Evolutionary conservation across 2,113 vertebrate genomes (phyloP), one percentile per base, ranked within the genome.

Genomic region (Okapia johnstoni): DNA sequence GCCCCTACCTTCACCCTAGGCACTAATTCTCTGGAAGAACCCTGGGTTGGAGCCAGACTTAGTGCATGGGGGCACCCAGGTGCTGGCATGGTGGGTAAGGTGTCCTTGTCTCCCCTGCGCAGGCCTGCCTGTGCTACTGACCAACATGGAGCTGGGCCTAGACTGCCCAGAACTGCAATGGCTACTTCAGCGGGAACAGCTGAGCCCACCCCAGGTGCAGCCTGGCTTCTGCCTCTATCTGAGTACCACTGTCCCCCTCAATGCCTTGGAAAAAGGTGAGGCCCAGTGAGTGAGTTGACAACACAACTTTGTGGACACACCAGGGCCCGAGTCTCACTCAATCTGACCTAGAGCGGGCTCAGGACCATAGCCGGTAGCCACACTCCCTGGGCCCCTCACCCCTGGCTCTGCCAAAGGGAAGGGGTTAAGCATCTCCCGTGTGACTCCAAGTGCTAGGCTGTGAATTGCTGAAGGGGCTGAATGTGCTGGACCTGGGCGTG

Each of bases 111-210:
- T 96, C 26, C 57, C 30, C n/a, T 14, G 54, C 85, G 30, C 96
- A 99, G 99, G 99, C 80, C 85, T 98, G 25, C 98, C 97, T 3
- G 98, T 99, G 50, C 96, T 99, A 93, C 97, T 99, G 50, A 99
- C 98, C 73, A 97, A 98, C 2, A 2, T 98, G 93, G 99, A 99
- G 83, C 94, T 85, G 43, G 96, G 92, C 94, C 88, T 96, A 19
- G 96, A 21, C 8, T 97, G 98, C 50, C 92, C 73, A 8, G 97
- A 96, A 55, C 90, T 98, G 28, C 97, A 93, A 21, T 83, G 97
- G 96, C 92, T 98, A 46, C 92, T 98, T 58, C 88, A 57, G 58
- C 97, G 97, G 80, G 95, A 96, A 6, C 30, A 94, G 16, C 94
- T 97, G 52, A n/a, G 54, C 23, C 73, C 88, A 40, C 81, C 92